Conservation (phyloP, 2,888 invertebrate species). For the Yponomeuta malinellus region DNA sequence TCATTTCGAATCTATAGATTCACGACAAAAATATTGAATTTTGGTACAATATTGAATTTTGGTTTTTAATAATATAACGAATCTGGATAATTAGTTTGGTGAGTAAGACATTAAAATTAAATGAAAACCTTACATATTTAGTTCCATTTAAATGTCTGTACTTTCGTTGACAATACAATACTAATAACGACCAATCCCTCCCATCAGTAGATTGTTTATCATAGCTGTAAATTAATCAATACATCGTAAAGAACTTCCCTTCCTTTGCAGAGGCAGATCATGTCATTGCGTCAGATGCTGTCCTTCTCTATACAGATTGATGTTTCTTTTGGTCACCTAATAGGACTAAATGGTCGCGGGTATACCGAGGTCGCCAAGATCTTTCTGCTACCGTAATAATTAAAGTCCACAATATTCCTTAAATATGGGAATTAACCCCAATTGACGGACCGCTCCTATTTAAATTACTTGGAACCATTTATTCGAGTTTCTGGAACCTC, state of each 20-base stretch:
- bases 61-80: too few relatives aligned
- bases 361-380: constrained; percentile 36
- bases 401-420: constrained; percentile 70
- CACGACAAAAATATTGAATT: too few relatives aligned
- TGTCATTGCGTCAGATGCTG: not conserved
- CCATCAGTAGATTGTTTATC: not conserved
- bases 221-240: constrained; percentile 8
- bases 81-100: too few relatives aligned
- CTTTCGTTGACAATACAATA: not conserved
- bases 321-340: not conserved
- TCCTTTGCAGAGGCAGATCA: not conserved
- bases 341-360: not conserved
- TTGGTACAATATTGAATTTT: too few relatives aligned
- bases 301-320: not conserved
- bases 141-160: too few relatives aligned
- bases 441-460: constrained; percentile 73
- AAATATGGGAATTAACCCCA: constrained; percentile 74
- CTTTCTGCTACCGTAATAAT: constrained; percentile 41
- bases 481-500: constrained; percentile 73
- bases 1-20: too few relatives aligned
- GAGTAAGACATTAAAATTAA: too few relatives aligned
- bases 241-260: constrained; percentile 1
- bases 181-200: not conserved
- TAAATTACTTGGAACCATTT: constrained; percentile 68
- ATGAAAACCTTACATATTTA: too few relatives aligned